Percentiles rank a stretch among this genome's conserved stretches.
Conservation (phyloP, 2,888 invertebrate genomes). For the Zygothrica quintamaculata region DNA sequence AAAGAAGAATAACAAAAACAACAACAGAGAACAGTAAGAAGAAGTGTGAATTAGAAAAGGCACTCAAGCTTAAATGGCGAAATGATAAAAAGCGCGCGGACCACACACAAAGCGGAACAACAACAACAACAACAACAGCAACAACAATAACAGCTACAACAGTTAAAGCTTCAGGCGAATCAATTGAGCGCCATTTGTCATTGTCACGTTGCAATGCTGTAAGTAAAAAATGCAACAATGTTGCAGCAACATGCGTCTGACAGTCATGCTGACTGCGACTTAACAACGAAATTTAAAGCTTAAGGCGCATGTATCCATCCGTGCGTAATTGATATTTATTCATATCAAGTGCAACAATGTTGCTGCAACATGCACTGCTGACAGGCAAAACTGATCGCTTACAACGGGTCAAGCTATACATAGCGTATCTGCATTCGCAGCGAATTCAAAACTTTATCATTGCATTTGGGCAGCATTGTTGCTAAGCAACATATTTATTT, state of each 20-base stretch:
- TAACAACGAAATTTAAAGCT: conserved; percentile 3
- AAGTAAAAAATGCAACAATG: conserved; percentile 48
- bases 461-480: conserved; percentile 1
- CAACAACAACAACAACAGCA: conserved; percentile 21
- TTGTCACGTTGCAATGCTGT: conserved; percentile 48
- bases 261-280: conserved; percentile 2
- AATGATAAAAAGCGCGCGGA: conserved; percentile 53
- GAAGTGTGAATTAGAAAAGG: conserved; percentile 78
- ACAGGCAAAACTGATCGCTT: background rate
- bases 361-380: conserved; percentile 11
- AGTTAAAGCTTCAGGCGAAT: conserved; percentile 55
- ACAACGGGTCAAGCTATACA: background rate
- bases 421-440: too few species aligned
- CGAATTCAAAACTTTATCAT: too few species aligned
- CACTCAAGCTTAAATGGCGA: conserved; percentile 75
- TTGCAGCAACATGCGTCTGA: conserved; percentile 44
- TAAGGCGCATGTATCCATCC: background rate
- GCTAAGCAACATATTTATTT: background rate
- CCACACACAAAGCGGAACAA: conserved; percentile 49
- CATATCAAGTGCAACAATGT: conserved; percentile 31
- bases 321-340: background rate
- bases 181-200: conserved; percentile 69
- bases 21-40: conserved; percentile 26
- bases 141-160: conserved; percentile 15
- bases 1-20: conserved; percentile 3